These are phyloP conservation scores for Oopsacas minuta DNA, from an alignment of 37 sponge, comb jelly and placozoan genomes.

Conservation along the genomic window DNA sequence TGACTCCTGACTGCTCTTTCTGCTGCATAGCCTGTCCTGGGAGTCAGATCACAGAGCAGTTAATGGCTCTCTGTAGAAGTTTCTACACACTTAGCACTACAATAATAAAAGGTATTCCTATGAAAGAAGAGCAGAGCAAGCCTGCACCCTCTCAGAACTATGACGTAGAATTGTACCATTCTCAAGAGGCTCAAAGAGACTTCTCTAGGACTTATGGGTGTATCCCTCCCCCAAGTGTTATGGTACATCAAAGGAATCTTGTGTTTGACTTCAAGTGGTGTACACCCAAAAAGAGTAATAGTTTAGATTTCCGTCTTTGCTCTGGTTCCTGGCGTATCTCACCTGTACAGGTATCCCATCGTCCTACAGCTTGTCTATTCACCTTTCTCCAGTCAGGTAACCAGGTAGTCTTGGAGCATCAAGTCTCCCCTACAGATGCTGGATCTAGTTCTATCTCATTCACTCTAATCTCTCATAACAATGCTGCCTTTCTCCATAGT, in stretches of 20 bases:
- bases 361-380: constrained; percentile 71
- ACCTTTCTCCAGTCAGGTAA: constrained; percentile 74
- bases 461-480: constrained; percentile 16
- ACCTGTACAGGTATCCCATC: constrained; percentile 62
- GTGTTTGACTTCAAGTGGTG: constrained; percentile 2
- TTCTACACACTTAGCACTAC: constrained; percentile 53
- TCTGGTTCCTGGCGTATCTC: constrained; percentile 72
- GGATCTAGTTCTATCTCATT: not conserved
- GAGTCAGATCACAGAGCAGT: not conserved
- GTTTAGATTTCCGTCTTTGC: constrained; percentile 54
- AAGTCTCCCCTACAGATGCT: constrained; percentile 30
- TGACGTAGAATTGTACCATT: constrained; percentile 72
- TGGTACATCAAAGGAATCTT: not conserved
- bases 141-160: constrained; percentile 56
- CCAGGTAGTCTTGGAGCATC: constrained; percentile 71
- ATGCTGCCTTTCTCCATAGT: constrained; percentile 58
- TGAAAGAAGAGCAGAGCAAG: constrained; percentile 58
- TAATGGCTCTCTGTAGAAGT: not conserved
- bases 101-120: constrained; percentile 73
- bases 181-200: constrained; percentile 58
- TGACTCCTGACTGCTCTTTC: constrained; percentile 8
- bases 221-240: not conserved
- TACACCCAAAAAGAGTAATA: not conserved
- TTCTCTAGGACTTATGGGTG: constrained; percentile 33
- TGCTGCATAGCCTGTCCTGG: constrained; percentile 7